Percentiles rank a stretch among this genome's conserved stretches.
These are phyloP conservation scores for Epirrhoe tristata DNA, from an alignment of 2,888 invertebrate genomes.

Conservation along the genomic window DNA sequence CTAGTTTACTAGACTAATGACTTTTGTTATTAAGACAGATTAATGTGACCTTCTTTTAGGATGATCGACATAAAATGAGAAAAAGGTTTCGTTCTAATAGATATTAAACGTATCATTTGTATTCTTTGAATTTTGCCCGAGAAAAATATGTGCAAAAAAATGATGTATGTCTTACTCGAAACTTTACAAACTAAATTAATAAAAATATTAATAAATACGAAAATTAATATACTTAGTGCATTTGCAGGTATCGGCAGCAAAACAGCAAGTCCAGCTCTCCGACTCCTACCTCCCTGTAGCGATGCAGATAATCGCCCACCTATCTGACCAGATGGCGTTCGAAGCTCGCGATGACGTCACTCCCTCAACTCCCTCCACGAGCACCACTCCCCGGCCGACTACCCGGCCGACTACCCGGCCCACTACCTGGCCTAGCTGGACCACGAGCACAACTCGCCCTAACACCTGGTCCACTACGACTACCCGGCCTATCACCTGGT, in stretches of 20 bases:
- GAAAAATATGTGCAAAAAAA: neutral
- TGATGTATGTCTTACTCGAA: too few species aligned
- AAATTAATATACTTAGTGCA: too few species aligned
- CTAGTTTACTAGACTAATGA: slow-evolving; percentile 2
- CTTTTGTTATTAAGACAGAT: slow-evolving; percentile 1
- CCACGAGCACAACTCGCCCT: slow-evolving; percentile 39
- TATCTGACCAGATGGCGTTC: slow-evolving; percentile 87
- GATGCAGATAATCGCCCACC: slow-evolving; percentile 88
- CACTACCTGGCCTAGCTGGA: slow-evolving; percentile 12
- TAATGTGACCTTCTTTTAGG: neutral
- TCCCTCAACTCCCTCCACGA: slow-evolving; percentile 50
- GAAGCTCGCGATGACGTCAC: slow-evolving; percentile 73
- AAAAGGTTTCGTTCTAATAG: neutral
- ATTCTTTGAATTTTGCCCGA: neutral
- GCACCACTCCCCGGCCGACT: slow-evolving; percentile 44
- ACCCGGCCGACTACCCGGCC: slow-evolving; percentile 18
- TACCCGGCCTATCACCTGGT: slow-evolving; percentile 19
- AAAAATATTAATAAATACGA: too few species aligned
- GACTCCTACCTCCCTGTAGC: slow-evolving; percentile 88
- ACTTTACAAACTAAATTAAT: too few species aligned
- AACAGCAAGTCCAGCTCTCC: slow-evolving; percentile 82
- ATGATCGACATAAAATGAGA: slow-evolving; percentile 1
- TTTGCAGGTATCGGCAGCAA: slow-evolving; percentile 70
- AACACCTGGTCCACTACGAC: slow-evolving; percentile 31
- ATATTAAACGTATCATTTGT: neutral